Conservation (phyloP, 2,888 invertebrate genomes). For the Philopedon plagiatum region DNA sequence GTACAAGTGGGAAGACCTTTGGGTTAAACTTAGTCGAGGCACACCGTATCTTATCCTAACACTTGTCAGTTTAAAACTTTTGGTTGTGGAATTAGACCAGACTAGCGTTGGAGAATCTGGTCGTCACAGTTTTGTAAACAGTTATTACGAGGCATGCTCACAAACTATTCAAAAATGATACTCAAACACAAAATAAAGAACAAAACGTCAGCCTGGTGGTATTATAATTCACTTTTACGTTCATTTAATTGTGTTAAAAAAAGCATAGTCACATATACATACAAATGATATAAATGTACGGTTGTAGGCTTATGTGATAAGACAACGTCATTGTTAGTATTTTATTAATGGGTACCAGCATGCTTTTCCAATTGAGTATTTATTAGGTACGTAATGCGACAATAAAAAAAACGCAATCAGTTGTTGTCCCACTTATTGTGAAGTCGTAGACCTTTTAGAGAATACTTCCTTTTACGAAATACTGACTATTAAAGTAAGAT, state of each 20-base stretch:
- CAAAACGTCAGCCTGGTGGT: neutral
- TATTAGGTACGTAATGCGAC: constrained; percentile 2
- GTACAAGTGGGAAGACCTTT: no score
- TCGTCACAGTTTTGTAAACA: no score
- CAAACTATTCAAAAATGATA: no score
- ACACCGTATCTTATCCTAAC: no score
- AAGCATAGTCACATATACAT: neutral
- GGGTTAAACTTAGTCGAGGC: no score
- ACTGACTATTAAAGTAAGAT: no score
- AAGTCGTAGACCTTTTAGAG: constrained; percentile 5
- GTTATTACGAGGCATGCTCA: no score
- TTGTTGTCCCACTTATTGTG: constrained; percentile 15
- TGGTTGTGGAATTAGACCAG: no score
- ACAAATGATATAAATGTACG: neutral
- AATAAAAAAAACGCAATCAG: constrained; percentile 16
- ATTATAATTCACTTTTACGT: neutral
- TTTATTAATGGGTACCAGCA: constrained; percentile 19
- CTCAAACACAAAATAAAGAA: no score
- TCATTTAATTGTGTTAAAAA: neutral
- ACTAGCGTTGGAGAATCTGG: no score
- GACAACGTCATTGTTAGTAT: constrained; percentile 4
- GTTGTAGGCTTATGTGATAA: neutral
- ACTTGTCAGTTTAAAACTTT: no score
- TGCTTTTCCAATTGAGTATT: constrained; percentile 12
- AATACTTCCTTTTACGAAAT: neutral